Evolutionary conservation across 2,888 invertebrate species (phyloP), one percentile per base, ranked within the genome.

Genomic region (Erebia epiphron): DNA sequence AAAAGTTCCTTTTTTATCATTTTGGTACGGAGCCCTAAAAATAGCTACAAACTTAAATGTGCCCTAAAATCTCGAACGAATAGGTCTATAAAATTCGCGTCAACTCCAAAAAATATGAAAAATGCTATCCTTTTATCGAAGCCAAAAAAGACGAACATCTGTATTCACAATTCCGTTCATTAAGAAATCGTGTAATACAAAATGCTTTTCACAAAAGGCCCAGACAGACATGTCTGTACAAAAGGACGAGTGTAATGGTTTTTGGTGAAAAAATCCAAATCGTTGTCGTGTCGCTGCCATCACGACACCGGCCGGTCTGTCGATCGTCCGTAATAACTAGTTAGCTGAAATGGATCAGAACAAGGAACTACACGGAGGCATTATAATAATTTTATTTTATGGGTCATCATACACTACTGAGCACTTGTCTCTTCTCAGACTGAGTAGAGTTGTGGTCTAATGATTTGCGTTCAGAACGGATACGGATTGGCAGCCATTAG

Each of bases 261-360:
- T 67, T 72, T 71, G 64, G 69, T 67, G 72, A 68, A 72, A 75
- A 73, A 73, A 72, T 70, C 73, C 63, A 75, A 78, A 75, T 70
- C 69, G 73, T 72, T 74, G 76, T 76, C 76, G 75, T 75, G 76
- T 76, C 71, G 71, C 13, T 35, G 72, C 67, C 70, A 74, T 74
- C 72, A 75, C 76, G 72, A 71, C 71, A 70, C 70, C 58, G 68
- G 72, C 69, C 78, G 72, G 75, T 73, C 75, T 76, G 79, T 78
- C 77, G 77, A 78, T 77, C 76, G 78, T 66, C 70, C 75, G 72
- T 77, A 74, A 76, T 73, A 75, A 72, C 78, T 79, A 80, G 79
- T 79, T 79, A 79, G 78, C 78, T 76, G 79, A 80, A 81, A 80
- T 79, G 76, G 76, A 79, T 75, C 75, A 67, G 79, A 57, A 76